Evolutionary conservation across 2,797 vertebrate species (phyloP).

Genomic region (Paramormyrops hopkinsi): DNA sequence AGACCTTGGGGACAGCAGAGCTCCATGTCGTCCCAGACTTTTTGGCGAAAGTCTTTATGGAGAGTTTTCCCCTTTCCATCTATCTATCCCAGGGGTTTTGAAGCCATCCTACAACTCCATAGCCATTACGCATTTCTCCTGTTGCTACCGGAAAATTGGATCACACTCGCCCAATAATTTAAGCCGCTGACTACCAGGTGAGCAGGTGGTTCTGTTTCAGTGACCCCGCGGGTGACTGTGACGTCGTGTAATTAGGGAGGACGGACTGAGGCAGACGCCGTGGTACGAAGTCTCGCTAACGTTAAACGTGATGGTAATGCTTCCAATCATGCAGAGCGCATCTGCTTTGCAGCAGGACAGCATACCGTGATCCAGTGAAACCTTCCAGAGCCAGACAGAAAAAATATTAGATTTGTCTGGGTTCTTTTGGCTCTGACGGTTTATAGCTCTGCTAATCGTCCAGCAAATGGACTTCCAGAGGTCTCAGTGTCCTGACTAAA

Average conservation of each 20-base stretch:
- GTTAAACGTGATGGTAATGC: neutral
- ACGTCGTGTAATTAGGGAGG: neutral
- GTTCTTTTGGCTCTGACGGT: neutral
- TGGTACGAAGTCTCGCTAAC: neutral
- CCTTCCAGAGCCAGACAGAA: constrained; percentile 3
- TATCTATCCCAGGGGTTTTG: neutral
- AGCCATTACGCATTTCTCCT: neutral
- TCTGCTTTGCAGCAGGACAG: neutral
- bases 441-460: neutral
- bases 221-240: neutral
- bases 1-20: neutral
- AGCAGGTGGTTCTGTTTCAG: neutral
- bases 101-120: neutral
- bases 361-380: neutral
- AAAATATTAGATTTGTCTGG: constrained; percentile 14
- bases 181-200: neutral
- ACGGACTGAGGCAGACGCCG: neutral
- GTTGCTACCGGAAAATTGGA: neutral
- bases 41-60: neutral
- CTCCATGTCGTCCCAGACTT: neutral
- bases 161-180: neutral
- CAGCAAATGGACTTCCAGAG: constrained; percentile 3
- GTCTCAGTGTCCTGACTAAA: neutral
- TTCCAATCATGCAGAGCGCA: neutral
- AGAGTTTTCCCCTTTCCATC: neutral